Conservation (phyloP, 2,888 invertebrate genomes). For the Rhingia rostrata region DNA sequence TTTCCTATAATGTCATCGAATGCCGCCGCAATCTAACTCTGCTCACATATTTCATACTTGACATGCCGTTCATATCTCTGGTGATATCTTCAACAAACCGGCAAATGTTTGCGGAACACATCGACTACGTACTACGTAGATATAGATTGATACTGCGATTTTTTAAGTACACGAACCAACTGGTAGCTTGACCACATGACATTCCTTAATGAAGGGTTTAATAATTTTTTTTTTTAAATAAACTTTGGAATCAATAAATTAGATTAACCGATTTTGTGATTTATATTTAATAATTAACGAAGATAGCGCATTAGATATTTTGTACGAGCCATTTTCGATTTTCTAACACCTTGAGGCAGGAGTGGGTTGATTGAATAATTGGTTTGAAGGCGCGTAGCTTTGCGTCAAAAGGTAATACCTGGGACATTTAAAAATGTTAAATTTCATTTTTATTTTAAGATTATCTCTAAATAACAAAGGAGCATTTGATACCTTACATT, state of each 20-base stretch:
- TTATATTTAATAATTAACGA: constrained; percentile 16
- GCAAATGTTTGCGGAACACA: not conserved
- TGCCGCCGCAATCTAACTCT: not conserved
- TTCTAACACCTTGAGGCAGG: not conserved
- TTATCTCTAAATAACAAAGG: no score
- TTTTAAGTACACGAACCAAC: not conserved
- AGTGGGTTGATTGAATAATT: no score
- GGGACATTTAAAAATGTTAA: no score
- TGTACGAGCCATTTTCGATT: not conserved
- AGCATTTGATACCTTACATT: no score
- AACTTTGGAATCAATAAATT: constrained; percentile 22
- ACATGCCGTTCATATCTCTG: constrained; percentile 16
- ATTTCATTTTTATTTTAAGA: no score
- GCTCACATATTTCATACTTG: constrained; percentile 1
- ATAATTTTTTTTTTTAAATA: constrained; percentile 30
- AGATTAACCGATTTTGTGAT: constrained; percentile 15
- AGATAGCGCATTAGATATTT: not conserved
- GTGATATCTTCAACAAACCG: not conserved
- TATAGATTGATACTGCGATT: constrained; percentile 16
- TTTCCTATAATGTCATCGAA: not conserved
- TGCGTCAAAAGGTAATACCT: no score
- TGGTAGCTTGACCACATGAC: not conserved
- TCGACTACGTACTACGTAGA: not conserved
- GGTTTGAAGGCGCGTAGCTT: no score
- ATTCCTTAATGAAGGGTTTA: constrained; percentile 14